Base-by-base conservation (phyloP, 2,888 invertebrate species). In the Schrankia costaestrigalis region DNA sequence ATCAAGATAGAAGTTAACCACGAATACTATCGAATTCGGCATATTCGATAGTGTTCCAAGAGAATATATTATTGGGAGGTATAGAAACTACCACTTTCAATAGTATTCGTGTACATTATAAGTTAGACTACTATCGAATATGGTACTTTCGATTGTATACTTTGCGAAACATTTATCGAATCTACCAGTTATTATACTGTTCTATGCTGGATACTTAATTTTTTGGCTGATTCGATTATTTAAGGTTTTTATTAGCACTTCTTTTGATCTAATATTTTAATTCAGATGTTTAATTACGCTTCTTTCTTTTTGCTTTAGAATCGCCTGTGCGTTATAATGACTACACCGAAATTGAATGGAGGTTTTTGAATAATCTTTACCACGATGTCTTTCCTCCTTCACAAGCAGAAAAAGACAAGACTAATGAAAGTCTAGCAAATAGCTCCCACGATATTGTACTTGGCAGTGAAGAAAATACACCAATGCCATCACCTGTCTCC, bases 121-220 rank as follows among this genome's bases (percentile, higher is more conserved):
- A 11, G 23, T 11, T 11, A 23, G 12, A 18, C 11, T 11, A 28
- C 4, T 28, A 28, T 28, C 18, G 27, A 18, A 28, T 18, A n/a
- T 28, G 27, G 27, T 18, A 28, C 27, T 28, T 28, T 28, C 27
- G 18, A 28, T 28, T 10, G 11, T 28, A 18, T 28, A 28, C 27
- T 11, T 11, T 1, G 17, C 3, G 8, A 18, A 10, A 10, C 11
- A 18, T 19, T 19, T 19, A 28, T 28, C 17, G 26, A 26, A 26
- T 15, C 26, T 26, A 10, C 15, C 14, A 26, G 17, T 15, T 26
- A 26, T 6, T n/a, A 26, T 15, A 15, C 10, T 26, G 17, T 26
- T 26, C 15, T 25, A 12, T 7, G 25, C 13, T 25, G n/a, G 3
- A 13, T 25, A 12, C 25, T 5, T 6, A 25, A 26, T 26, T 14